phyloP scores from a whole-genome alignment of 2,888 invertebrate genomes.

The Eutolmus rufibarbis region DNA sequence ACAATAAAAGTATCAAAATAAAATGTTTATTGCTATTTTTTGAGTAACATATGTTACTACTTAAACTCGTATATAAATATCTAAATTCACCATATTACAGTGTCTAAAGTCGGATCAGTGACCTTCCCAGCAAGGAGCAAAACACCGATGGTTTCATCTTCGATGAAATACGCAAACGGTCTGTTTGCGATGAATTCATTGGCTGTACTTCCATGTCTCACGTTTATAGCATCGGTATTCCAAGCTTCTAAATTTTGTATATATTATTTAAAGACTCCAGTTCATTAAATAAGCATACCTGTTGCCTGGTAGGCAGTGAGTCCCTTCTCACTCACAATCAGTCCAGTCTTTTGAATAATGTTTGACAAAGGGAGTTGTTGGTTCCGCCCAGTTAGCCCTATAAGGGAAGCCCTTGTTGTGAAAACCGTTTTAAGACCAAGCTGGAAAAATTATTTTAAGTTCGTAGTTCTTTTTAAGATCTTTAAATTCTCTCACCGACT shows the following conservation, averaged over 20 bases:
- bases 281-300: slow-evolving; percentile 49
- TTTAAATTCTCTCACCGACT: slow-evolving; percentile 65
- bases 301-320: slow-evolving; percentile 75
- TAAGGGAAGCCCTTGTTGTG: slow-evolving; percentile 73
- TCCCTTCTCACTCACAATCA: slow-evolving; percentile 79
- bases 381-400: slow-evolving; percentile 71
- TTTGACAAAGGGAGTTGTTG: slow-evolving; percentile 70
- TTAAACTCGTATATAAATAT: background rate
- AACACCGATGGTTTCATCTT: slow-evolving; percentile 75
- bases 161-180: slow-evolving; percentile 82
- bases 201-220: slow-evolving; percentile 70
- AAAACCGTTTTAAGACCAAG: slow-evolving; percentile 78
- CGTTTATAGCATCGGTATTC: slow-evolving; percentile 67
- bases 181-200: slow-evolving; percentile 72
- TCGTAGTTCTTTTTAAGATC: background rate
- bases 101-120: slow-evolving; percentile 67
- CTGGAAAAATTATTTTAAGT: slow-evolving; percentile 57
- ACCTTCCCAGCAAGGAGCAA: slow-evolving; percentile 79
- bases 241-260: slow-evolving; percentile 62
- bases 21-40: background rate
- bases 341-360: slow-evolving; percentile 77
- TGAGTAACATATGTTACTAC: background rate
- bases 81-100: background rate
- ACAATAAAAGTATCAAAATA: background rate
- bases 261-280: background rate